Evolutionary conservation across 2,113 vertebrate species (phyloP), one percentile per base, ranked within the genome.

Genomic region (Amphilophus citrinellus): DNA sequence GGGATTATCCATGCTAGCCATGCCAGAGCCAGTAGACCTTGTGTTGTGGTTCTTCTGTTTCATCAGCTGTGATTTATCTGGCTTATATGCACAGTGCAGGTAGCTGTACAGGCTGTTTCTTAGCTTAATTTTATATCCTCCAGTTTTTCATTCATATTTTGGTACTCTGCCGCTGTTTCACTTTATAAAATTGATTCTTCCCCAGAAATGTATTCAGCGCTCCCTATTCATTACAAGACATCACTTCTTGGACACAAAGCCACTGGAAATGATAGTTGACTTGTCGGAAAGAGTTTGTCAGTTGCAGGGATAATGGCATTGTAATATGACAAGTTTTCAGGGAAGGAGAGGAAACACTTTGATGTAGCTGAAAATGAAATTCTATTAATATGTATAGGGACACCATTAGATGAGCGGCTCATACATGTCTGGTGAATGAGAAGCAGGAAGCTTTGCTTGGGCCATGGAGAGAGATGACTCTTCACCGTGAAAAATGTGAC

Each of bases 341-440:
- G 76, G 84, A 61, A 91, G 82, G 88, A 92, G 91, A 88, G 82
- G 88, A 89, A 91, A 87, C 84, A 89, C 94, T 94, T 91, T 93
- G 88, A 94, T 94, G 92, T 90, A 82, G 85, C 86, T 71, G 76
- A 86, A 93, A 92, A 92, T 83, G 86, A 90, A 89, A 87, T 91
- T 90, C 87, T 88, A 94, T 95, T 95, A 94, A 95, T 95, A 94
- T 95, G 92, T 91, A 94, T 90, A 76, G 83, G 76, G 87, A 57
- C 86, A 20, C 86, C 88, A 92, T 93, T 92, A 94, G 90, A 92
- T 20, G 77, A 84, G 84, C 71, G 59, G 75, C 91, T 94, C 88
- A 88, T 93, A 88, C 93, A 94, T 89, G 89, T 87, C 92, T 84
- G 77, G 85, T 76, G 92, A 92, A 88, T 91, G 88, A 92, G 90